Base-by-base conservation (phyloP, 2,888 invertebrate genomes). In the Phortica okadai region DNA sequence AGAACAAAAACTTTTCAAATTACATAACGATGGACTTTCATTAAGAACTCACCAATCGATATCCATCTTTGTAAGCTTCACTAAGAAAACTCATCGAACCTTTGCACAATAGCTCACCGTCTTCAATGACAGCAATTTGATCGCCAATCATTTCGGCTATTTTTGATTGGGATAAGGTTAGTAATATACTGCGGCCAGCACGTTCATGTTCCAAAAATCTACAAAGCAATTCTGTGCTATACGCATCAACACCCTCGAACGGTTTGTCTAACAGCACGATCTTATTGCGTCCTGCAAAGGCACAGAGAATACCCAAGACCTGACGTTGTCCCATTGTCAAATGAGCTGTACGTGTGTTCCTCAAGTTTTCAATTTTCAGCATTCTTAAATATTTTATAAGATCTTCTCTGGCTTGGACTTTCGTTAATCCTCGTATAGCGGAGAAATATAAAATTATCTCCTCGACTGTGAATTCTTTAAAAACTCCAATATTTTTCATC, bases 91-190 rank as follows among this genome's bases (percentile, higher is more conserved):
- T 94, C 4, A 95, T 95, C 0, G 95, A 94, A 6, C 96, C 97
- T 78, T 94, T 94, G 86, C 96, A 96, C 83, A 95, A 94, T 42
- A 97, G 90, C 14, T 93, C 92, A 0, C 97, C 97, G 50, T 93
- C 93, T 0, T 96, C 94, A 94, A 97, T 95, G 75, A 97, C 96
- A n/a, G 95, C 96, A 76, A 97, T 95, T 59, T 96, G 92, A 90
- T 97, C 97, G 0, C 96, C 97, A 1, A 97, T 92, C 76, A 95
- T 92, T 89, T 97, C 97, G 0, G 97, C 97, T 90, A 97, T 96
- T 86, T 96, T 96, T 95, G 97, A 96, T 89, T 95, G 95, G 90
- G 97, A 96, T 0, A 96, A 96, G 0, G 96, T 95, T 67, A 97
- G 91, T 72, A 97, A 93, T 90, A 97, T 94, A 0, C 96, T 95